Evolutionary conservation across 2,888 invertebrate species (phyloP).

Genomic region (Ctenicera cuprea): DNA sequence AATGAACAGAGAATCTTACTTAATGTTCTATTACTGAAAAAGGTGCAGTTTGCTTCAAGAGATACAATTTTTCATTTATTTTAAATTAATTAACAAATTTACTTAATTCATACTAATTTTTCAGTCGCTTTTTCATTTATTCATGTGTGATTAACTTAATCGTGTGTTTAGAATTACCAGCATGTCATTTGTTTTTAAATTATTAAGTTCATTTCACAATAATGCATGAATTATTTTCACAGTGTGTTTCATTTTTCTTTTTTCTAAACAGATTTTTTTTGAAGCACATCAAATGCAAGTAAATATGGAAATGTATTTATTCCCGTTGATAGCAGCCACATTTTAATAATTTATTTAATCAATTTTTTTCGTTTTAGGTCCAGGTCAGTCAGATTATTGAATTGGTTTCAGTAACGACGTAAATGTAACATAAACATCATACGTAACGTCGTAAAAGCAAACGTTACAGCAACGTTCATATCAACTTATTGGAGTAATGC

Average conservation of each 20-base stretch:
- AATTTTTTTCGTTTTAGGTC: slow-evolving; percentile 72
- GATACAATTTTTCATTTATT: slow-evolving; percentile 57
- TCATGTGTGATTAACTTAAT: slow-evolving; percentile 44
- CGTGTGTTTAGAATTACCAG: slow-evolving; percentile 2
- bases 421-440: slow-evolving; percentile 10
- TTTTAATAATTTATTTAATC: background rate
- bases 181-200: slow-evolving; percentile 29
- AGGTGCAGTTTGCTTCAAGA: slow-evolving; percentile 75
- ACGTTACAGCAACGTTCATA: slow-evolving; percentile 4
- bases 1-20: background rate
- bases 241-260: slow-evolving; percentile 29
- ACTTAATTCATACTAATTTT: slow-evolving; percentile 39
- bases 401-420: slow-evolving; percentile 45
- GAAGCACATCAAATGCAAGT: slow-evolving; percentile 56
- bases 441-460: slow-evolving; percentile 19
- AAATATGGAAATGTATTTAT: slow-evolving; percentile 45
- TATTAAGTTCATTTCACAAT: slow-evolving; percentile 20
- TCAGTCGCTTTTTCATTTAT: slow-evolving; percentile 53
- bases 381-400: slow-evolving; percentile 79
- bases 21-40: slow-evolving; percentile 54
- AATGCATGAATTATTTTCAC: slow-evolving; percentile 31
- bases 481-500: slow-evolving; percentile 27
- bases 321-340: background rate
- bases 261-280: slow-evolving; percentile 20
- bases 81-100: slow-evolving; percentile 52